phyloP scores from a whole-genome alignment of 37 sponge, comb jelly and placozoan species.

The Halichondria panicea region DNA sequence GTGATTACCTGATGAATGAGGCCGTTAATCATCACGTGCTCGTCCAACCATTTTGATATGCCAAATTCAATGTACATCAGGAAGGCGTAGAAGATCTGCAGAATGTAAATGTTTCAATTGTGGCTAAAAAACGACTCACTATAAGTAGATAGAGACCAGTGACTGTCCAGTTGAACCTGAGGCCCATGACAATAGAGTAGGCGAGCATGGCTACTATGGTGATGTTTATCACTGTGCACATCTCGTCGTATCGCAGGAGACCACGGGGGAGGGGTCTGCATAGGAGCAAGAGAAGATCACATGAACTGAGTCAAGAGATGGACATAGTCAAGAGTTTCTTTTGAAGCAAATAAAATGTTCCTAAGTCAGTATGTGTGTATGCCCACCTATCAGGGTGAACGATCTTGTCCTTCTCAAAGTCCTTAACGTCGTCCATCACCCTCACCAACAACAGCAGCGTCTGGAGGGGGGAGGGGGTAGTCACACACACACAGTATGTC shows the following conservation, averaged over 20 bases:
- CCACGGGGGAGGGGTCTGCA: conserved; percentile 79
- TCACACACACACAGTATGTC: too few relatives aligned
- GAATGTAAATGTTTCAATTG: background rate
- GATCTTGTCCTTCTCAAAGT: conserved; percentile 74
- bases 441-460: conserved; percentile 61
- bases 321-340: background rate
- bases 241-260: conserved; percentile 59
- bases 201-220: conserved; percentile 5
- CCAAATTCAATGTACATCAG: conserved; percentile 92
- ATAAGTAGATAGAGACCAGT: conserved; percentile 19
- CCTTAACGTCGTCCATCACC: conserved; percentile 90
- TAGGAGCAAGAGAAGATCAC: background rate
- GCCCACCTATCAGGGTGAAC: conserved; percentile 79
- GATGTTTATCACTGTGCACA: conserved; percentile 27
- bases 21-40: conserved; percentile 61
- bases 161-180: conserved; percentile 24
- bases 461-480: conserved; percentile 5
- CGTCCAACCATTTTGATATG: conserved; percentile 73
- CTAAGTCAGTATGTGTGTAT: background rate
- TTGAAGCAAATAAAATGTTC: background rate
- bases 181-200: conserved; percentile 36
- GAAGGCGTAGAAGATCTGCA: conserved; percentile 61
- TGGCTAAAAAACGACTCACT: too few relatives aligned
- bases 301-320: background rate
- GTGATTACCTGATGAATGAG: conserved; percentile 67